Percentiles rank a stretch among this genome's conserved stretches.
Conservation (phyloP, 2,797 vertebrate species). For the Philypnodon macrostomus region DNA sequence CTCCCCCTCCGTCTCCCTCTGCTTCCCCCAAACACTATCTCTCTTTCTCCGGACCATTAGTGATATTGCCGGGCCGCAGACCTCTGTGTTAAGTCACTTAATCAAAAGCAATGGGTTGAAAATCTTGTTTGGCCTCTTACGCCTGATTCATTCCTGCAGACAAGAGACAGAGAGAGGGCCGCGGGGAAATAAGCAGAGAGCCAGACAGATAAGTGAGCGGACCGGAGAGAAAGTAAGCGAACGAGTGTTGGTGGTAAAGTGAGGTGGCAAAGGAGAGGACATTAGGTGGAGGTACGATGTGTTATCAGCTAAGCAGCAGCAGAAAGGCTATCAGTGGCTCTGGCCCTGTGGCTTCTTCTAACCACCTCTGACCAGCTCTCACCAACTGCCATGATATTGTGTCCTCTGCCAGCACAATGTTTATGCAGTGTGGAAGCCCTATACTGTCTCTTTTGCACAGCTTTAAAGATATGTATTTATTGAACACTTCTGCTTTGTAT, state of each 20-base stretch:
- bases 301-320: slow-evolving; percentile 97
- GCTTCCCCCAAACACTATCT: slow-evolving; percentile 76
- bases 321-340: slow-evolving; percentile 85
- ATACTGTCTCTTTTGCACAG: no score
- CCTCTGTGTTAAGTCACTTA: slow-evolving; percentile 97
- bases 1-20: slow-evolving; percentile 29
- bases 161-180: slow-evolving; percentile 70
- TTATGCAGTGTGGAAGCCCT: no score
- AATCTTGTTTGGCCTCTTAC: slow-evolving; percentile 96
- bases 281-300: slow-evolving; percentile 83
- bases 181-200: slow-evolving; percentile 45
- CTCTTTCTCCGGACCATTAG: slow-evolving; percentile 96
- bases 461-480: no score
- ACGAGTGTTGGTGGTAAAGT: slow-evolving; percentile 54
- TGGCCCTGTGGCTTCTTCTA: slow-evolving; percentile 83
- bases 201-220: slow-evolving; percentile 57
- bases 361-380: slow-evolving; percentile 75
- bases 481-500: no score
- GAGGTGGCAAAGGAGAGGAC: slow-evolving; percentile 50
- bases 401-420: neutral
- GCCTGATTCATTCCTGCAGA: slow-evolving; percentile 98
- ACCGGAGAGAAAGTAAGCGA: slow-evolving; percentile 54
- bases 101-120: slow-evolving; percentile 99
- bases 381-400: slow-evolving; percentile 43
- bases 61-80: slow-evolving; percentile 94